Conservation (phyloP, 2,113 vertebrate genomes). For the Copsychus sechellarum region DNA sequence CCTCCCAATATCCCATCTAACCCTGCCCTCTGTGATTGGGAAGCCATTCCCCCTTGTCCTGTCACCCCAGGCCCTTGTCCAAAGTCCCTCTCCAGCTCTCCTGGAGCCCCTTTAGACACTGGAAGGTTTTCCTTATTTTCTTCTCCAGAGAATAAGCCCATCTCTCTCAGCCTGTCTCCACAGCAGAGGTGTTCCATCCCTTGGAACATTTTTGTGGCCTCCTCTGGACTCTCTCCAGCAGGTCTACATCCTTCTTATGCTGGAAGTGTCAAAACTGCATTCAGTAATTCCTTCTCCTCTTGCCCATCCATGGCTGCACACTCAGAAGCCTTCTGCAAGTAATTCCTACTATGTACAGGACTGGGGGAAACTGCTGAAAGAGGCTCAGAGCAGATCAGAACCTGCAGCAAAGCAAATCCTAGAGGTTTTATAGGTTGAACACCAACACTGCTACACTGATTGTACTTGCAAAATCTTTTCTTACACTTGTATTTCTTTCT, state of each 20-base stretch:
- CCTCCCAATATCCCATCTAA: background rate
- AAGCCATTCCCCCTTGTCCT: background rate
- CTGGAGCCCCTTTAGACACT: background rate
- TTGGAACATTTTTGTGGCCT: background rate
- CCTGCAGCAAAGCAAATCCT: background rate
- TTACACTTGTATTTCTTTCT: background rate
- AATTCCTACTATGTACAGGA: background rate
- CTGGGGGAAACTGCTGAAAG: background rate
- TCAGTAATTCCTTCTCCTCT: background rate
- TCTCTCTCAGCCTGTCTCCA: background rate
- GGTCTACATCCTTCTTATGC: too few species aligned
- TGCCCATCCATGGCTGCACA: background rate
- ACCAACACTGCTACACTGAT: background rate
- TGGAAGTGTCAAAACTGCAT: background rate
- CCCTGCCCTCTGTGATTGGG: background rate
- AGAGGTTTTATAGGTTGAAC: background rate
- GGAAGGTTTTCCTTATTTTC: background rate
- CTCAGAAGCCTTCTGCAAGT: background rate
- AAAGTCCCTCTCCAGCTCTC: background rate
- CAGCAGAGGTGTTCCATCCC: background rate
- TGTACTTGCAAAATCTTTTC: background rate
- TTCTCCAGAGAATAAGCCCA: background rate
- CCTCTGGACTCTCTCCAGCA: background rate
- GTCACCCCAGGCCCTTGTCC: fast-evolving
- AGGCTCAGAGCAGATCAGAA: background rate